Base-by-base conservation (phyloP, 2,113 vertebrate species). In the Cisticola juncidis region DNA sequence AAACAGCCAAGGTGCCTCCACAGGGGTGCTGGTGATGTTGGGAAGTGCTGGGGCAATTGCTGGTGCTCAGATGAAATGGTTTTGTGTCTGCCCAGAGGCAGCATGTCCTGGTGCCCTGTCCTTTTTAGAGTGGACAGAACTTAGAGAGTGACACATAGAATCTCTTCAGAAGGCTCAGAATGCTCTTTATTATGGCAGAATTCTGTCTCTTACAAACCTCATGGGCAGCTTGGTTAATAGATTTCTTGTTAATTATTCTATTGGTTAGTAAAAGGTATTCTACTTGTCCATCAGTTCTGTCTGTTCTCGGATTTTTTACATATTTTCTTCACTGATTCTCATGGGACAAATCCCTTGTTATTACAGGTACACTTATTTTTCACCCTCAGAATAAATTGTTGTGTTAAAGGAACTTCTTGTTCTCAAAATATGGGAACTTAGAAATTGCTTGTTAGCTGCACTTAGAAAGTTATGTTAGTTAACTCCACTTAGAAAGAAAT, bases 41-140 rank as follows among this genome's bases (percentile, higher is more conserved):
- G 56, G 25, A 72, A 76, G 16, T 5, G 6, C 44, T 56, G 26
- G 11, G 40, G 16, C 20, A 33, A 24, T 7, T 26, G 19, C 23
- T 44, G 31, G 5, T 20, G 58, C 28, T 25, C 51, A 23, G 21
- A 50, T 38, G 6, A 21, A 56, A 33, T 2, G 2, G 23, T 18
- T 83, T n/a, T 44, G 51, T 60, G 29, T 14, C 20, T 69, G n/a
- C 35, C 53, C 58, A 56, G 21, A 38, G 17, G 33, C 29, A 38
- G 48, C 4, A 0, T 3, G 19, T 15, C 57, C 51, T 10, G 3
- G 8, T 23, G n/a, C 6, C 14, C n/a, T 35, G 1, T 35, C 9
- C 2, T 24, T 24, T 14, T 58, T 16, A 35, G 56, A 14, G n/a
- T 1, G 1, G n/a, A 35, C 56, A 35, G 4, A 9, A 35, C 33